Conservation (phyloP, 2,113 vertebrate genomes). For the Galemys pyrenaicus region DNA sequence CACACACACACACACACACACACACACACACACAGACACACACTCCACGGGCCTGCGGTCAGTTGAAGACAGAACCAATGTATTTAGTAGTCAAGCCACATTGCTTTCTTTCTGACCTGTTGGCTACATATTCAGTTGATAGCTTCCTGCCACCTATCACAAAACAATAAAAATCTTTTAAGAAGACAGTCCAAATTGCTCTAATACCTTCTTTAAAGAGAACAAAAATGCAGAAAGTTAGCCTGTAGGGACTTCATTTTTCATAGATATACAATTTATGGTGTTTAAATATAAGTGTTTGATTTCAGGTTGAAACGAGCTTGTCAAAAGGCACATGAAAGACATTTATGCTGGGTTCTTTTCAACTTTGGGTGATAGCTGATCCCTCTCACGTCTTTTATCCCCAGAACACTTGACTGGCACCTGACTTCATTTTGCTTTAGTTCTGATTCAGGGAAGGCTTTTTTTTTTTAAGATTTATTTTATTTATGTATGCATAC, state of each 20-base stretch:
- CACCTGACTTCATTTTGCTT: conserved; percentile 52
- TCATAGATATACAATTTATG: conserved; percentile 79
- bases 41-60: neutral
- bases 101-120: conserved; percentile 79
- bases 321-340: conserved; percentile 76
- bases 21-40: neutral
- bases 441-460: neutral
- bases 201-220: conserved; percentile 82
- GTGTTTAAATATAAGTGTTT: conserved; percentile 80
- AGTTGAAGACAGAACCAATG: conserved; percentile 58
- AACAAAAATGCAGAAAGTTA: conserved; percentile 73
- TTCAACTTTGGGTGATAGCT: conserved; percentile 41
- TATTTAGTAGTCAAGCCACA: conserved; percentile 77
- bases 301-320: conserved; percentile 78
- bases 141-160: conserved; percentile 71
- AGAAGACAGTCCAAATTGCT: conserved; percentile 79
- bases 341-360: conserved; percentile 27
- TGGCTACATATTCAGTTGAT: conserved; percentile 79
- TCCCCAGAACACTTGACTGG: conserved; percentile 51
- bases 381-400: conserved; percentile 47
- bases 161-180: conserved; percentile 83
- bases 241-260: conserved; percentile 82
- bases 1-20: neutral
- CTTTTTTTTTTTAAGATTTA: no score
- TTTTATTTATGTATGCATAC: no score